Conservation (phyloP, 2,888 invertebrate species). For the Pristionchus exspectatus region DNA sequence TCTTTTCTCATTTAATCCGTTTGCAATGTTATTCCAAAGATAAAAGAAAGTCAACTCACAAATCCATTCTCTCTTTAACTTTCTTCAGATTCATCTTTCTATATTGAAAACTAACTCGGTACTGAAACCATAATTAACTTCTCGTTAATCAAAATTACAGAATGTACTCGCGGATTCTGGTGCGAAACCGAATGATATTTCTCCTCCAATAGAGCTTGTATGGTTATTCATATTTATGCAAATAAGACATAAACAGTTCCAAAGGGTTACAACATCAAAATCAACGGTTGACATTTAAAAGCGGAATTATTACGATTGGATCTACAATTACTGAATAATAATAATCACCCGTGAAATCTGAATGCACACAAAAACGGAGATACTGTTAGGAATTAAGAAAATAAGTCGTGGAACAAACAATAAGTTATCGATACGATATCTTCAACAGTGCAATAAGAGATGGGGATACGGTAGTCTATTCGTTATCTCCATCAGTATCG, state of each 20-base stretch:
- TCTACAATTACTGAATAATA: slow-evolving; percentile 28
- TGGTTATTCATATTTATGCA: neutral
- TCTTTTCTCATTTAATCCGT: neutral
- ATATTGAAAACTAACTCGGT: neutral
- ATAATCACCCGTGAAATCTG: slow-evolving; percentile 13
- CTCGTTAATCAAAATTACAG: neutral
- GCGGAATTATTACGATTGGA: slow-evolving; percentile 28
- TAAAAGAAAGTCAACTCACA: neutral
- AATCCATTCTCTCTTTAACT: slow-evolving; percentile 41
- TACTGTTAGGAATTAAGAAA: neutral
- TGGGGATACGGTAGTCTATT: slow-evolving; percentile 5
- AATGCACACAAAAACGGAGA: slow-evolving; percentile 19
- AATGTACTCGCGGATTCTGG: neutral
- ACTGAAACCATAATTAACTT: neutral
- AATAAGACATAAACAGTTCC: neutral
- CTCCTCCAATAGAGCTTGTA: neutral
- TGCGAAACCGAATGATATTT: slow-evolving; percentile 17
- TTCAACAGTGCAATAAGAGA: neutral
- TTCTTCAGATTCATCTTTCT: slow-evolving; percentile 44
- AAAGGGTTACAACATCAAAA: slow-evolving; percentile 24
- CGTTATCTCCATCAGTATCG: slow-evolving; percentile 12
- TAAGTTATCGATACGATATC: slow-evolving; percentile 20
- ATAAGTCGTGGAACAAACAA: neutral
- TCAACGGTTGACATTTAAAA: slow-evolving; percentile 8
- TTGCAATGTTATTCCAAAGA: neutral